Evolutionary conservation across 1,140 invertebrate genomes (phyloP), one percentile per base, ranked within the genome.

Genomic region (Cylas formicarius): DNA sequence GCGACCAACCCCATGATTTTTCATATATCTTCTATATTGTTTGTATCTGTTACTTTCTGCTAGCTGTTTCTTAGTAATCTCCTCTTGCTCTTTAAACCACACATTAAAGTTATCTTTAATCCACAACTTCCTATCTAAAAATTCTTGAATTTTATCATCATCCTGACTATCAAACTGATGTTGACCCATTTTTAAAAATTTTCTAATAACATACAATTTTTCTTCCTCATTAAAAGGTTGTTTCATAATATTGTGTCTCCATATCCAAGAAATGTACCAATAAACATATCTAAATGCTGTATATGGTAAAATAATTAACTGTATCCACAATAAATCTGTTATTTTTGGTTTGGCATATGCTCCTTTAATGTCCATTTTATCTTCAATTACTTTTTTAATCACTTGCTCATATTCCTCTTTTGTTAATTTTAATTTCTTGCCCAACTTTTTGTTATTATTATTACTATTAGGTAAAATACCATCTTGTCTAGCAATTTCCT

Each of bases 321-420:
- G 85, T 37, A 91, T 69, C 81, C 86, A 89, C 7, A 93, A 64
- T 1, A 92, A 77, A 66, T 92, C 81, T 20, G 67, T 69, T 3
- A 84, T 61, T 39, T 75, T 76, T 5, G 86, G 87, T 61, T 87
- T 90, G 0, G 84, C 83, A 67, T 91, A 93, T 5, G 86, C 86
- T 3, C 90, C 90, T 61, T 86, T 80, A 21, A 92, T 90, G 62
- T 91, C 86, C 78, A 93, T 88, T 59, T 91, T 91, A 52, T 90
- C 80, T 68, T 87, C 86, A 43, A 93, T 81, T 8, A 93, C 81
- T 65, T 78, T 74, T 54, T 80, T 74, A 38, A 93, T 82, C 18
- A 89, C 71, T 24, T 65, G 67, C 48, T 82, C 77, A 29, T 73
- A 72, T 67, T 92, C 87, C 57, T 87, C 81, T 66, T 89, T 87